phyloP scores from a whole-genome alignment of 2,797 vertebrate genomes.

The Rhynchonycteris naso region DNA sequence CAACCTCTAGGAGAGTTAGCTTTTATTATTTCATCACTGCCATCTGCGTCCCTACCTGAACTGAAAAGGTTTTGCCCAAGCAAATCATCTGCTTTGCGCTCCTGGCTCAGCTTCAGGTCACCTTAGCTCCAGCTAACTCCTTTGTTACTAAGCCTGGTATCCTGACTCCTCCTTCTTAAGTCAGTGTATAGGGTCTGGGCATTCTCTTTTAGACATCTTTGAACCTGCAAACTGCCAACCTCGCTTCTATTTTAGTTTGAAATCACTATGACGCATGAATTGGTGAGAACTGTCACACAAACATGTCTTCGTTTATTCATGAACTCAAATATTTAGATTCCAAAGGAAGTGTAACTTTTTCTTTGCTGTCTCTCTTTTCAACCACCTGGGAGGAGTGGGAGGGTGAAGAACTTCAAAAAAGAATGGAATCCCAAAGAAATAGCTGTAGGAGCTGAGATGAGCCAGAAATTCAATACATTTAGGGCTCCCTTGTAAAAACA shows the following conservation, averaged over 20 bases:
- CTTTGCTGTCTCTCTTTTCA: conserved; percentile 44
- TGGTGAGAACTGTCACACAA: conserved; percentile 66
- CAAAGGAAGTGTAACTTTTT: conserved; percentile 62
- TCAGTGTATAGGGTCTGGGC: background rate
- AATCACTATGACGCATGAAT: background rate
- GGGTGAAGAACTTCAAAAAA: conserved; percentile 35
- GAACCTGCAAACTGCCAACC: conserved; percentile 10
- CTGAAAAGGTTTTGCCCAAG: background rate
- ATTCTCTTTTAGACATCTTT: conserved; percentile 22
- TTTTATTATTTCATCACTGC: background rate
- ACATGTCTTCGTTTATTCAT: conserved; percentile 56
- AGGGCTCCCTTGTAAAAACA: conserved; percentile 69
- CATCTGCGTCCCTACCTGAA: background rate
- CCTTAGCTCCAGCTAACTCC: background rate
- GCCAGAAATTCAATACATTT: conserved; percentile 55
- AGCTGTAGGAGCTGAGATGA: background rate
- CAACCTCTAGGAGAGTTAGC: background rate
- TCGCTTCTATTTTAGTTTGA: conserved; percentile 32
- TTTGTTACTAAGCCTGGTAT: background rate
- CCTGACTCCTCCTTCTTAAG: background rate
- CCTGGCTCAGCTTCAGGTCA: background rate
- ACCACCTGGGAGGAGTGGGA: background rate
- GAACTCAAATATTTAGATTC: conserved; percentile 74
- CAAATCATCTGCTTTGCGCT: background rate
- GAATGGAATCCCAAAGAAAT: background rate